Conservation (phyloP, 1,140 invertebrate genomes). For the Subanguina moxae region DNA sequence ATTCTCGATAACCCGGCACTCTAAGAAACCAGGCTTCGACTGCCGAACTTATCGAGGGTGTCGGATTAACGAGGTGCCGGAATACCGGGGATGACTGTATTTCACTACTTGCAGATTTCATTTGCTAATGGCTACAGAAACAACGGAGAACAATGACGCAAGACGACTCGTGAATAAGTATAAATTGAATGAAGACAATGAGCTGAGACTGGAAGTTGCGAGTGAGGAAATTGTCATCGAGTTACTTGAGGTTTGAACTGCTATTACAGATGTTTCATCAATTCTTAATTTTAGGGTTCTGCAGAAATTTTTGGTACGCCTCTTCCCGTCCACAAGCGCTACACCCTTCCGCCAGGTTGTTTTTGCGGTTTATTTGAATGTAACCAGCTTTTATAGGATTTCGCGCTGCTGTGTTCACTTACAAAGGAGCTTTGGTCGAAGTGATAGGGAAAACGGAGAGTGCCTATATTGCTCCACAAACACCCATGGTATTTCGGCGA, state of each 20-base stretch:
- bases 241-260: slow-evolving; percentile 29
- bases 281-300: slow-evolving; percentile 64
- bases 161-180: slow-evolving; percentile 32
- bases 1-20: no score
- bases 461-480: slow-evolving; percentile 52
- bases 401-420: slow-evolving; percentile 92
- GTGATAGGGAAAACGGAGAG: slow-evolving; percentile 61
- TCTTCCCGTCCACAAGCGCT: slow-evolving; percentile 84
- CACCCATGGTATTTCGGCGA: slow-evolving; percentile 52
- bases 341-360: slow-evolving; percentile 72
- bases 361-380: slow-evolving; percentile 6
- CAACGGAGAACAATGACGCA: not conserved
- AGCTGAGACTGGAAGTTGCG: slow-evolving; percentile 42
- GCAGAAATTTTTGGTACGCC: slow-evolving; percentile 97
- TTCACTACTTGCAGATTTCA: no score
- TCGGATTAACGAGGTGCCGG: no score
- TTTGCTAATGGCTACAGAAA: not conserved
- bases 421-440: slow-evolving; percentile 83
- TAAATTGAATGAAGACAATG: slow-evolving; percentile 38
- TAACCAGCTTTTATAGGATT: slow-evolving; percentile 65
- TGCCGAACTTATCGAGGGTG: no score
- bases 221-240: slow-evolving; percentile 50
- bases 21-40: no score
- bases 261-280: no score
- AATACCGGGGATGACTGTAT: no score